Percentiles rank a stretch among this genome's conserved stretches.
These are phyloP conservation scores for Schizopygopsis malacanthus DNA, from an alignment of 2,797 vertebrate species.

Conservation along the genomic window DNA sequence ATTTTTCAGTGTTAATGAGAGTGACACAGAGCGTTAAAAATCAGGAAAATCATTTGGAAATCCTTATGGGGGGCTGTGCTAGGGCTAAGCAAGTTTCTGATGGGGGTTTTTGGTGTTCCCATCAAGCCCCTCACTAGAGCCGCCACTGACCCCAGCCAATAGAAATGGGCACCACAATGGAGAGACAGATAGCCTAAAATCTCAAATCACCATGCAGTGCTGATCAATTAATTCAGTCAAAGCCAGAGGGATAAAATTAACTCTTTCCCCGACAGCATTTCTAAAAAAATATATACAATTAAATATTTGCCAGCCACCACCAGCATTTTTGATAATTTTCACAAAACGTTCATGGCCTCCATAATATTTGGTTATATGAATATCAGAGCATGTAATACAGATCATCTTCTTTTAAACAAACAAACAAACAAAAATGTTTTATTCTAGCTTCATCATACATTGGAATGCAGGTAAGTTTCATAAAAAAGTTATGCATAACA, in stretches of 20 bases:
- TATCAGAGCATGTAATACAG: background rate
- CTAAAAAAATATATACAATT: too few species aligned
- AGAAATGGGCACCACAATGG: constrained; percentile 45
- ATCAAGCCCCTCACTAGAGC: too few species aligned
- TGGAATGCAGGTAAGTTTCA: background rate
- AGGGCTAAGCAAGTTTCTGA: too few species aligned
- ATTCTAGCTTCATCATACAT: background rate
- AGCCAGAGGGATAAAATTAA: background rate
- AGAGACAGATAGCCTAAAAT: constrained; percentile 53
- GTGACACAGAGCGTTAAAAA: too few species aligned
- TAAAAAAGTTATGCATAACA: background rate
- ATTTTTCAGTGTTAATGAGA: too few species aligned
- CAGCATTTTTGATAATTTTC: background rate
- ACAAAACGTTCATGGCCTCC: background rate
- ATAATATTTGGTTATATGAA: background rate
- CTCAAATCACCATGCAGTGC: constrained; percentile 55
- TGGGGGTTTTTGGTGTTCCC: too few species aligned
- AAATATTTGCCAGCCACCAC: background rate
- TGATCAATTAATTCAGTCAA: constrained; percentile 50
- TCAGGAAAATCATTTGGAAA: too few species aligned
- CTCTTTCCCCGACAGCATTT: background rate
- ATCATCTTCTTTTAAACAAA: background rate
- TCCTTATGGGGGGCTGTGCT: too few species aligned
- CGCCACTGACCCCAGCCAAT: constrained; percentile 17
- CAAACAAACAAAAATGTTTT: background rate